Evolutionary conservation across 2,797 vertebrate genomes (phyloP), one percentile per base, ranked within the genome.

Genomic region (Enteromius trimaculatus): DNA sequence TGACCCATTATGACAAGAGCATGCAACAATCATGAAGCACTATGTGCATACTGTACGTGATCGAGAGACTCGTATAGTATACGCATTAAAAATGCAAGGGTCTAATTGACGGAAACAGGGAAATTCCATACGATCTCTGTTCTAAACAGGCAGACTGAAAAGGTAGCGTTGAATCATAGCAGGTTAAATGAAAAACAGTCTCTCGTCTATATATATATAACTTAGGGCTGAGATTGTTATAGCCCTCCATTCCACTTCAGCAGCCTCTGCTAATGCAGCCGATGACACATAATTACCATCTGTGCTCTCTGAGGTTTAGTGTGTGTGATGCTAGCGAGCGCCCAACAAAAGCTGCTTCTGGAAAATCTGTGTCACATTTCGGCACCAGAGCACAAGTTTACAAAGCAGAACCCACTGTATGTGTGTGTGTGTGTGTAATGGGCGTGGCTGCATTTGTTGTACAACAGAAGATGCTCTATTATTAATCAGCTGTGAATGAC

Each of bases 221-320:
- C 68, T 65, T 53, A 2, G 60, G 31, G 17, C 10, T 83, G 53
- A 51, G 66, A 74, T 81, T 53, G 47, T 75, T 79, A 84, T 72
- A 86, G 44, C 78, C 68, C 78, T 80, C 42, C 31, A 80, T 70
- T 83, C 60, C 82, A 77, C 71, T 81, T 55, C 16, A 79, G 85
- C 89, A 91, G 89, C 70, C 89, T 87, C 88, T 88, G 77, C 79
- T 83, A 85, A 86, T 82, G 58, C 72, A 81, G 60, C 79, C 68
- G 37, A 83, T 82, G 85, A 87, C 80, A 86, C 71, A 85, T 85
- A 85, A 87, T 86, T 83, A 88, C 86, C 84, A 86, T 85, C 75
- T 87, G 82, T 81, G 69, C 75, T 84, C 49, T 86, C 72, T 53
- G 76, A 81, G 87, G 80, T 85, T 90, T 79, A 74, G 80, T 83